These are phyloP conservation scores for Megalopta genalis DNA, from an alignment of 1,140 invertebrate species.

Conservation along the genomic window DNA sequence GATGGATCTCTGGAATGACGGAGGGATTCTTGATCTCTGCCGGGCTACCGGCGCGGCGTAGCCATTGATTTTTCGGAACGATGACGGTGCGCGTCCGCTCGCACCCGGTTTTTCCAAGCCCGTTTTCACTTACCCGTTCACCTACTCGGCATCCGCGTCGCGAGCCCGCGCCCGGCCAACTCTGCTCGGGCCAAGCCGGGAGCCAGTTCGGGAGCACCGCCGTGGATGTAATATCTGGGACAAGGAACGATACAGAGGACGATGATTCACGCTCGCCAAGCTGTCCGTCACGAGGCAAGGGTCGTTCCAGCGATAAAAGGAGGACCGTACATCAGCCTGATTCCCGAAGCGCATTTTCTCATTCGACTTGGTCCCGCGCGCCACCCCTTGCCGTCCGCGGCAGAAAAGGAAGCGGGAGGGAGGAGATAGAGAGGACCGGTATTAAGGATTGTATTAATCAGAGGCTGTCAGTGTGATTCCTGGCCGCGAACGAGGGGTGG, in stretches of 20 bases:
- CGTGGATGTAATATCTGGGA: background rate
- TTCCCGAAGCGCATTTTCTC: constrained; percentile 27
- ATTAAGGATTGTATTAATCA: constrained; percentile 81
- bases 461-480: constrained; percentile 75
- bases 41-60: constrained; percentile 34
- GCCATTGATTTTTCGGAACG: constrained; percentile 35
- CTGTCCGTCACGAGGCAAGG: background rate
- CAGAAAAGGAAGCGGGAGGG: constrained; percentile 1
- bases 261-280: constrained; percentile 19
- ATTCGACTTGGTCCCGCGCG: constrained; percentile 18
- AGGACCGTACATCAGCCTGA: constrained; percentile 35
- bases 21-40: constrained; percentile 42
- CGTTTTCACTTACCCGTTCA: background rate
- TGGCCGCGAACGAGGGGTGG: constrained; percentile 58
- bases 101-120: background rate
- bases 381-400: constrained; percentile 51
- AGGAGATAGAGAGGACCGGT: constrained; percentile 47
- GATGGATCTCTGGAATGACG: constrained; percentile 44
- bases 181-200: no score
- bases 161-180: no score
- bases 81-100: background rate
- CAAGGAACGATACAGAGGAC: background rate
- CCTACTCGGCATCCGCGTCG: no score
- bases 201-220: no score
- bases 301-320: constrained; percentile 13